These are phyloP conservation scores for Pygocentrus nattereri DNA, from an alignment of 2,797 vertebrate genomes.

Conservation along the genomic window DNA sequence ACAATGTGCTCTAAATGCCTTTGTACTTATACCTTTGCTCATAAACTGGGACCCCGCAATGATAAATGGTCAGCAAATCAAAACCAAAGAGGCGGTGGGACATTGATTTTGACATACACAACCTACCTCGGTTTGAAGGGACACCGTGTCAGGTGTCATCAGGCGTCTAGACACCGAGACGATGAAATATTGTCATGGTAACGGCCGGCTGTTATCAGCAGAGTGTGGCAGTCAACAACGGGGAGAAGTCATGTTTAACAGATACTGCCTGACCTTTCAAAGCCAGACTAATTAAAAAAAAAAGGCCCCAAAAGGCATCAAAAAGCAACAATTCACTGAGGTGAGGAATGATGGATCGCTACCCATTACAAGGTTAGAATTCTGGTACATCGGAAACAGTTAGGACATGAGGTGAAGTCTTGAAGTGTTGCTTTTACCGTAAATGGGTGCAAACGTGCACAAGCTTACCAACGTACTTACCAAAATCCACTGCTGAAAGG, in stretches of 20 bases:
- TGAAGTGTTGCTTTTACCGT: constrained; percentile 12
- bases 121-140: constrained; percentile 51
- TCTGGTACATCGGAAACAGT: constrained; percentile 25
- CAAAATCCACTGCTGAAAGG: not conserved
- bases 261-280: constrained; percentile 55
- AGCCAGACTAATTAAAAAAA: constrained; percentile 57
- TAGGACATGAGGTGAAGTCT: constrained; percentile 28
- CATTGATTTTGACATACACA: constrained; percentile 64
- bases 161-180: constrained; percentile 60
- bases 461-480: not conserved
- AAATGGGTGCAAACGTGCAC: not conserved
- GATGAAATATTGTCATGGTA: constrained; percentile 62
- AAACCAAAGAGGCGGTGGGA: constrained; percentile 47
- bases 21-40: not conserved
- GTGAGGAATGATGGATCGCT: constrained; percentile 35
- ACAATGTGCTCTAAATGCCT: not conserved
- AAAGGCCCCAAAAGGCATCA: constrained; percentile 48
- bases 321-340: constrained; percentile 41
- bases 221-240: constrained; percentile 58
- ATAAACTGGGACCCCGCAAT: constrained; percentile 35
- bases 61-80: constrained; percentile 54
- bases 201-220: constrained; percentile 60
- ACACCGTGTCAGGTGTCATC: constrained; percentile 60
- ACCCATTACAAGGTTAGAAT: constrained; percentile 46
- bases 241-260: constrained; percentile 58